phyloP scores from a whole-genome alignment of 1,140 invertebrate species.

The Zaprionus camerounensis region DNA sequence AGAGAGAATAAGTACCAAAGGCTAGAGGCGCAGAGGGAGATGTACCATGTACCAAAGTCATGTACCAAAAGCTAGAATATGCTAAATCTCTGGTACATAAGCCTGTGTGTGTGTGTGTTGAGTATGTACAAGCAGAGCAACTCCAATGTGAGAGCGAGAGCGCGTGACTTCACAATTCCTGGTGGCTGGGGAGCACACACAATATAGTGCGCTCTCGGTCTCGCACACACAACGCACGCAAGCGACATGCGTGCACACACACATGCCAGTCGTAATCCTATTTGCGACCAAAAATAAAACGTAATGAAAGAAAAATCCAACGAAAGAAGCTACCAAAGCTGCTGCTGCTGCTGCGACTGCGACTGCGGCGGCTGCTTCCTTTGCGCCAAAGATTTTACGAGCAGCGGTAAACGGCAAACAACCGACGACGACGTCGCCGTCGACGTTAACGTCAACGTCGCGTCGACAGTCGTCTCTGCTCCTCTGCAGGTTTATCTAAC shows the following conservation, averaged over 20 bases:
- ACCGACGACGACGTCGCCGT: conserved; percentile 21
- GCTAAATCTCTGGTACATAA: background rate
- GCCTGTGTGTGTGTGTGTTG: conserved; percentile 2
- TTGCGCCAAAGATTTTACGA: conserved; percentile 50
- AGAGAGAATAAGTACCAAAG: background rate
- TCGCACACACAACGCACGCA: conserved; percentile 37
- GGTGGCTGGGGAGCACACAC: conserved; percentile 32
- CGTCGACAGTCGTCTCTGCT: conserved; percentile 13
- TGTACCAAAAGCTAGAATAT: conserved; percentile 12
- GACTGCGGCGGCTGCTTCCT: conserved; percentile 38
- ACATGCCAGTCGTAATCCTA: conserved; percentile 66
- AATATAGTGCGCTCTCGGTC: conserved; percentile 36
- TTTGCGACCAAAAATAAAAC: conserved; percentile 71
- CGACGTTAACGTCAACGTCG: conserved; percentile 25
- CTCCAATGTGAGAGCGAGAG: conserved; percentile 2
- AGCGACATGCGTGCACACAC: conserved; percentile 42
- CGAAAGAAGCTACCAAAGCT: conserved; percentile 56
- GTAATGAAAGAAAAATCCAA: conserved; percentile 70
- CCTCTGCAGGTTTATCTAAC: conserved; percentile 76
- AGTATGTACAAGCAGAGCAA: conserved; percentile 21
- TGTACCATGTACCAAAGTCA: conserved; percentile 19
- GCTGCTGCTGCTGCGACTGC: conserved; percentile 52
- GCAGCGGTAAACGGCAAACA: background rate
- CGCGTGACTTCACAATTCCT: conserved; percentile 16
- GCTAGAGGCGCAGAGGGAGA: background rate